These are phyloP conservation scores for Daktulosphaira vitifoliae DNA, from an alignment of 1,140 invertebrate species.

Conservation along the genomic window DNA sequence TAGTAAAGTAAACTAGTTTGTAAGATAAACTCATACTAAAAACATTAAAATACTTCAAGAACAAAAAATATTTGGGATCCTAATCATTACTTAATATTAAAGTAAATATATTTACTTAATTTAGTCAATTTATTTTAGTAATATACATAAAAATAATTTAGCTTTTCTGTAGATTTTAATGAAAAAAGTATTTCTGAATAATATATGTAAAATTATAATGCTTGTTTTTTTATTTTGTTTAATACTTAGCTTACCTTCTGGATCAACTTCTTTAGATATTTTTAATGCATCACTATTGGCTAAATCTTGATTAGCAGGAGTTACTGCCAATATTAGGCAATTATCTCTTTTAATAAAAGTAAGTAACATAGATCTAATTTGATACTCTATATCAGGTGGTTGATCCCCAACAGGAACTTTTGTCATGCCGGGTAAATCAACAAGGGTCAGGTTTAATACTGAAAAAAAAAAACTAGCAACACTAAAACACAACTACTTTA, in stretches of 20 bases:
- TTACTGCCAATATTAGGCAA: constrained; percentile 91
- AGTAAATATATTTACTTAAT: too few relatives aligned
- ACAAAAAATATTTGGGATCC: too few relatives aligned
- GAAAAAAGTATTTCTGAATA: too few relatives aligned
- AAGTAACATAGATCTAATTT: constrained; percentile 89
- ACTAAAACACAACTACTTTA: constrained; percentile 29
- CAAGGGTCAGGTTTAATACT: constrained; percentile 91
- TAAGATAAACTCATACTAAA: too few relatives aligned
- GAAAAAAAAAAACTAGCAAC: constrained; percentile 42
- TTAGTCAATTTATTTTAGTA: too few relatives aligned
- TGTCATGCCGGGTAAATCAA: constrained; percentile 91
- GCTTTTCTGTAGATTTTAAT: too few relatives aligned
- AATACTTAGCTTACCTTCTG: constrained; percentile 65
- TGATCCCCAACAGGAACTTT: constrained; percentile 95
- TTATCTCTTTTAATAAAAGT: constrained; percentile 88
- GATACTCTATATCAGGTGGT: constrained; percentile 83
- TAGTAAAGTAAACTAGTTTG: too few relatives aligned
- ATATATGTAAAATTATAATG: too few relatives aligned
- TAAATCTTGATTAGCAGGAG: constrained; percentile 91
- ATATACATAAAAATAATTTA: too few relatives aligned
- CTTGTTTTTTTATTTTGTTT: too few relatives aligned
- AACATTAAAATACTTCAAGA: too few relatives aligned
- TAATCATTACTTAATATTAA: too few relatives aligned
- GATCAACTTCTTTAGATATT: constrained; percentile 90
- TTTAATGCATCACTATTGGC: constrained; percentile 94